These are phyloP conservation scores for Phylloscopus collybita DNA, from an alignment of 2,797 vertebrate genomes.

Conservation along the genomic window DNA sequence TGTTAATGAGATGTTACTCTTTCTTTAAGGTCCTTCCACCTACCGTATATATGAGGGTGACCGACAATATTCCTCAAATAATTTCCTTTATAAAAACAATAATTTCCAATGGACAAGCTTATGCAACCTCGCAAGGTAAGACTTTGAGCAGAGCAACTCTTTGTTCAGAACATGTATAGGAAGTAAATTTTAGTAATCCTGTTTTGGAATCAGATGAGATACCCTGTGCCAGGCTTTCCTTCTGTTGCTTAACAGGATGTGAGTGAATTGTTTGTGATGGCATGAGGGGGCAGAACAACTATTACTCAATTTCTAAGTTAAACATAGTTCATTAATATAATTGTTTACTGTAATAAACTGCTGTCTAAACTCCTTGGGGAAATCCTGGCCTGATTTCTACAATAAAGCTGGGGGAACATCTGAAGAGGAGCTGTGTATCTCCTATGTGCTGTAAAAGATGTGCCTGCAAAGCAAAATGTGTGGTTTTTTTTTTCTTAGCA, in stretches of 20 bases:
- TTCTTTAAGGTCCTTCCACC: slow-evolving; percentile 89
- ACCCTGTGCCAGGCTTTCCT: not conserved
- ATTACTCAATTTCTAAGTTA: not conserved
- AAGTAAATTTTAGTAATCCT: not conserved
- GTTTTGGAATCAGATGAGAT: not conserved
- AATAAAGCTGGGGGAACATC: not conserved
- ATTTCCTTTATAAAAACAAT: slow-evolving; percentile 88
- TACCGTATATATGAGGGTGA: slow-evolving; percentile 89
- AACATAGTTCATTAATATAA: not conserved
- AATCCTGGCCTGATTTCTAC: not conserved
- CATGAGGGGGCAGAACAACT: not conserved
- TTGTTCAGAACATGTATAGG: not conserved
- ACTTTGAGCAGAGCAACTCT: not conserved
- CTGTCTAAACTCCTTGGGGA: not conserved
- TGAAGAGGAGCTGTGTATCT: not conserved
- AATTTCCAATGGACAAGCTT: slow-evolving; percentile 86
- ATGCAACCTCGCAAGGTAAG: slow-evolving; percentile 85
- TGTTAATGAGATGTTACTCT: not conserved
- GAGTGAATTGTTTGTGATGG: not conserved
- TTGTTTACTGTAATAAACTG: not conserved
- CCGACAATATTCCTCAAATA: slow-evolving; percentile 91
- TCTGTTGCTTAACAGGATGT: not conserved
- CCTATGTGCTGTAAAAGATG: not conserved
- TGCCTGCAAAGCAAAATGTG: not conserved
- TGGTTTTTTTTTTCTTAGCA: not conserved